Conservation (phyloP, 1,140 invertebrate genomes). For the Cydia strobilella region DNA sequence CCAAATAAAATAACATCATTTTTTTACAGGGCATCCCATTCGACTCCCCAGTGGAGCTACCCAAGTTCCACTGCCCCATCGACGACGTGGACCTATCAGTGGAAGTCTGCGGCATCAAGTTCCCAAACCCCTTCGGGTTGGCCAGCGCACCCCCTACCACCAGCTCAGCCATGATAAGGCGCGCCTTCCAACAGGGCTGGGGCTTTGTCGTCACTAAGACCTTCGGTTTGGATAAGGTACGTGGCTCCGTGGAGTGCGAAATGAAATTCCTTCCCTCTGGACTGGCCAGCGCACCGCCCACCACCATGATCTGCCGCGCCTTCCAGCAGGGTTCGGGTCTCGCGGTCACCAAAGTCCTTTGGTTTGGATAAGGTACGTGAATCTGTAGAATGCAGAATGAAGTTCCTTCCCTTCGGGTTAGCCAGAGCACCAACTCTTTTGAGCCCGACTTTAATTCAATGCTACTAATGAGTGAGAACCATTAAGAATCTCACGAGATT, state of each 20-base stretch:
- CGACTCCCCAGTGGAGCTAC: constrained; percentile 86
- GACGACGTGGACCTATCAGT: constrained; percentile 96
- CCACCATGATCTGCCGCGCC: constrained; percentile 97
- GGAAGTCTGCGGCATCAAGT: constrained; percentile 95
- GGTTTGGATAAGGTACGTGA: constrained; percentile 91
- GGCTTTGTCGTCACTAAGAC: constrained; percentile 98
- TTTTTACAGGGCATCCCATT: constrained; percentile 81
- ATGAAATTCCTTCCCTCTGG: too few species aligned
- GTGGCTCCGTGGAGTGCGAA: too few species aligned
- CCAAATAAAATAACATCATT: too few species aligned
- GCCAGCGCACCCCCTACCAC: constrained; percentile 98
- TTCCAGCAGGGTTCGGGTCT: constrained; percentile 99
- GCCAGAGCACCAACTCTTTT: too few species aligned
- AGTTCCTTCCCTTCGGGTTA: too few species aligned
- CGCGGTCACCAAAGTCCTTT: constrained; percentile 97
- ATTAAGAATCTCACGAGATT: background rate
- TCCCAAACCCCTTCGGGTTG: constrained; percentile 98
- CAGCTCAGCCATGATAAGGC: constrained; percentile 95
- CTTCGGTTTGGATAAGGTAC: constrained; percentile 95
- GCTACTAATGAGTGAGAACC: too few species aligned
- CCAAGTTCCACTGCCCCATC: constrained; percentile 95
- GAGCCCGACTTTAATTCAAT: too few species aligned
- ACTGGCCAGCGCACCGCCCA: constrained; percentile 98
- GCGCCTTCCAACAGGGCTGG: constrained; percentile 98
- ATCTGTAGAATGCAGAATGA: too few species aligned